Base-by-base conservation (phyloP, 2,888 invertebrate genomes). In the Diogma glabrata region DNA sequence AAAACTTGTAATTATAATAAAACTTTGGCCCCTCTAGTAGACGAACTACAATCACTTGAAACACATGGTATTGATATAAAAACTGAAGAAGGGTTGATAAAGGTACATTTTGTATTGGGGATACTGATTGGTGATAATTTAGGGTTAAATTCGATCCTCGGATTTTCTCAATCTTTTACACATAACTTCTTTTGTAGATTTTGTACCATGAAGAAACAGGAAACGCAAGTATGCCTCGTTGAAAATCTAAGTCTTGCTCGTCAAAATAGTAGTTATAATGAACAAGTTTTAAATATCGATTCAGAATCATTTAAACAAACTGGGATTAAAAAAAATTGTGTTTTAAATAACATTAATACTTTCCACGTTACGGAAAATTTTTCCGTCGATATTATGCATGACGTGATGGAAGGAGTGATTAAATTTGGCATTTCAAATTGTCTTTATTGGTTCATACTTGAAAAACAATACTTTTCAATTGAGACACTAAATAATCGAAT, bases 351-450 rank as follows among this genome's bases (percentile, higher is more conserved):
- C 22, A 50, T 36, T 36, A 10, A 36, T 17, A 36, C 50, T 38
- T 59, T 59, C 53, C 57, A 59, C 54, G 54, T 55, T 9, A 55
- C 54, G 10, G 54, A 56, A 43, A 60, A 60, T 52, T 55, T 43
- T 51, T 47, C 52, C 5, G 55, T 55, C 19, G 60, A 60, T 50
- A 54, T 59, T 14, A 50, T 55, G 47, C 60, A 59, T 54, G 59
- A 60, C 40, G 49, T 60, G 17, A 57, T 58, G 40, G 57, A 59
- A 53, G 59, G 59, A 17, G 52, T 58, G 22, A 52, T 51, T 28
- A 40, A 53, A 24, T 57, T 51, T 53, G 59, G 56, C 20, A 19
- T 59, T 12, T 16, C 38, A 17, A 24, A 53, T 17, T 14, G 57
- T n/a, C 48, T 59, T 28, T 46, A 58, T 52, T 45, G 56, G 16